A percentile compares a stretch with the other conserved stretches of the same genome.
Evolutionary conservation across 2,113 vertebrate genomes (phyloP).

Genomic region (Silurus asotus): DNA sequence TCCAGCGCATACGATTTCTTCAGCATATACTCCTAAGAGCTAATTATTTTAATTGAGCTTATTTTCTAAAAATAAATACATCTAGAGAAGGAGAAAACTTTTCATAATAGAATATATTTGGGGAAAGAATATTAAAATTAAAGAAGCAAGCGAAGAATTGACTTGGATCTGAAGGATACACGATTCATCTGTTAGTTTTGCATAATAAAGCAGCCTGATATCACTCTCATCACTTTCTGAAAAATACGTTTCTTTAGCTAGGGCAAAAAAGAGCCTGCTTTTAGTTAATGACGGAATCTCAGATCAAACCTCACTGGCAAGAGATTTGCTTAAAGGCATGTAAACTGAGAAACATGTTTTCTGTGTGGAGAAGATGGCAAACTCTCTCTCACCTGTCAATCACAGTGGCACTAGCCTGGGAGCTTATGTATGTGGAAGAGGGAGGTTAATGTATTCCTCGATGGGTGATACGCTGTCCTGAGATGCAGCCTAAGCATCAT

Average conservation of each 20-base stretch:
- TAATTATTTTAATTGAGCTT: conserved; percentile 55
- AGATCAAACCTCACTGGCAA: neutral
- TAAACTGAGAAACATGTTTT: neutral
- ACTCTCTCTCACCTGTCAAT: neutral
- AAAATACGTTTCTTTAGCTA: neutral
- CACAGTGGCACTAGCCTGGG: neutral
- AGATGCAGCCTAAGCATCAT: neutral
- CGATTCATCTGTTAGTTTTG: neutral
- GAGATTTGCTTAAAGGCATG: neutral
- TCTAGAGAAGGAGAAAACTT: neutral
- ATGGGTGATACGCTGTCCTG: neutral
- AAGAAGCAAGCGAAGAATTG: neutral
- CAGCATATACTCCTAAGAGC: conserved; percentile 44
- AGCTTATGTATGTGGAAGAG: neutral
- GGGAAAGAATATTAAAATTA: neutral
- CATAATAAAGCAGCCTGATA: neutral
- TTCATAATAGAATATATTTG: neutral
- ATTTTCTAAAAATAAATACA: neutral
- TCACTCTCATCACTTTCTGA: neutral
- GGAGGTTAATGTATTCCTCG: neutral
- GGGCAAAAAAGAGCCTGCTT: too few relatives aligned
- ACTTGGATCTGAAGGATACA: neutral
- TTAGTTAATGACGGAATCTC: neutral
- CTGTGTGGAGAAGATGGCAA: neutral
- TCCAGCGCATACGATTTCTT: conserved; percentile 67